These are phyloP conservation scores for Cyclina sinensis DNA, from an alignment of 1,140 invertebrate genomes.

Conservation along the genomic window DNA sequence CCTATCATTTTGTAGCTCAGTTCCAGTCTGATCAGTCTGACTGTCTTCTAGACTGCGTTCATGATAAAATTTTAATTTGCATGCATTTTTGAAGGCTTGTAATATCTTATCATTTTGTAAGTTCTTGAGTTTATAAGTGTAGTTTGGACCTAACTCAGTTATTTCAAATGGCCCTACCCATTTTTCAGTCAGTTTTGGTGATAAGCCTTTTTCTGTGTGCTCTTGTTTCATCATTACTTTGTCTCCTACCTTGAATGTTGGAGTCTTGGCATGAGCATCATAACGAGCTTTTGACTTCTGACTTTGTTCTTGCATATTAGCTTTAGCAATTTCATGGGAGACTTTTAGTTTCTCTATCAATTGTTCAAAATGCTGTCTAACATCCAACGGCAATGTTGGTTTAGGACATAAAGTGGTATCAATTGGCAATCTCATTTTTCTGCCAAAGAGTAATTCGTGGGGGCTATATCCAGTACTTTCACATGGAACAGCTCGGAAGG, in stretches of 20 bases:
- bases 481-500: not conserved
- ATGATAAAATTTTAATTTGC: slow-evolving; percentile 40
- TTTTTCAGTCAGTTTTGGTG: slow-evolving; percentile 37
- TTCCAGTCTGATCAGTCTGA: slow-evolving; percentile 22
- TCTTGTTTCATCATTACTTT: slow-evolving; percentile 15
- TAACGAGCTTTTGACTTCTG: not conserved
- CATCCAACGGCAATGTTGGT: not conserved
- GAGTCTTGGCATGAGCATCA: not conserved
- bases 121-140: not conserved
- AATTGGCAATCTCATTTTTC: slow-evolving; percentile 16
- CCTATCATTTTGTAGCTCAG: slow-evolving; percentile 5
- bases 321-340: slow-evolving; percentile 31
- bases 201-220: not conserved
- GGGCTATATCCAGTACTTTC: not conserved
- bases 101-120: not conserved
- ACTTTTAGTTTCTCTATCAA: slow-evolving; percentile 2
- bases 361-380: slow-evolving; percentile 17
- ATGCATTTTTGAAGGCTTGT: not conserved
- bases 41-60: slow-evolving; percentile 12
- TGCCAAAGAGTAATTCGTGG: slow-evolving; percentile 26
- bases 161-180: slow-evolving; percentile 20
- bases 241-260: slow-evolving; percentile 12
- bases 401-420: not conserved
- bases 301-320: slow-evolving; percentile 12
- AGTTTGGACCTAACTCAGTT: not conserved